A percentile compares a stretch with the other conserved stretches of the same genome.
These are phyloP conservation scores for Drosophila melanica DNA, from an alignment of 1,140 invertebrate species.

Conservation along the genomic window DNA sequence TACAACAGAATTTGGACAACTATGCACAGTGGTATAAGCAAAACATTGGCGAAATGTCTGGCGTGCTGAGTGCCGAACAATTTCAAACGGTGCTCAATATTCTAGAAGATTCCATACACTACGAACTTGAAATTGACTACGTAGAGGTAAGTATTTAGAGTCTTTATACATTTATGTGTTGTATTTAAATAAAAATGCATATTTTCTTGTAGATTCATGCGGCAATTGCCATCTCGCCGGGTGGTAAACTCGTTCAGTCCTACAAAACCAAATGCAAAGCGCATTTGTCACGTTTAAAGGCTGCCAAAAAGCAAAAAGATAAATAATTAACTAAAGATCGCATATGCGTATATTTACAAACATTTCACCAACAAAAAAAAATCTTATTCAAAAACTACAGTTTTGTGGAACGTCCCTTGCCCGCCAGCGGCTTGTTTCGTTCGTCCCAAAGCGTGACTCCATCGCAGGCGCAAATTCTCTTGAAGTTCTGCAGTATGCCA, in stretches of 20 bases:
- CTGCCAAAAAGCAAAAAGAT: conserved; percentile 20
- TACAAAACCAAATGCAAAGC: conserved; percentile 72
- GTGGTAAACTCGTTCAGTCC: conserved; percentile 73
- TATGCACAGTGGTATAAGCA: conserved; percentile 81
- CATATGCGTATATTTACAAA: conserved; percentile 36
- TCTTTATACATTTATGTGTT: not conserved
- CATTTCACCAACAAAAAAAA: conserved; percentile 3
- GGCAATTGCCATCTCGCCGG: conserved; percentile 72
- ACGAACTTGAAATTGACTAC: conserved; percentile 68
- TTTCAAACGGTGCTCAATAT: conserved; percentile 60
- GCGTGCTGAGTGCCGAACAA: conserved; percentile 55
- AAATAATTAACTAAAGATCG: conserved; percentile 4
- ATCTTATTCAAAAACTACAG: conserved; percentile 26
- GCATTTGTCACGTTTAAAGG: conserved; percentile 53
- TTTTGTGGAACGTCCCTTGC: conserved; percentile 67
- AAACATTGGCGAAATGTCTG: conserved; percentile 78
- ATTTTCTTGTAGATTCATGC: conserved; percentile 63
- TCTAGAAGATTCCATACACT: conserved; percentile 62
- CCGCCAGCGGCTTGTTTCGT: conserved; percentile 84
- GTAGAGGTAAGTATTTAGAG: conserved; percentile 53
- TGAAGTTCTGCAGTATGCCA: conserved; percentile 91
- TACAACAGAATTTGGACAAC: conserved; percentile 68
- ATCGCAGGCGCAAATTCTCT: conserved; percentile 93
- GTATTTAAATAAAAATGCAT: not conserved
- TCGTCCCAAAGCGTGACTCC: conserved; percentile 93